These are phyloP conservation scores for Desoria tigrina DNA, from an alignment of 2,888 invertebrate genomes.

Conservation along the genomic window DNA sequence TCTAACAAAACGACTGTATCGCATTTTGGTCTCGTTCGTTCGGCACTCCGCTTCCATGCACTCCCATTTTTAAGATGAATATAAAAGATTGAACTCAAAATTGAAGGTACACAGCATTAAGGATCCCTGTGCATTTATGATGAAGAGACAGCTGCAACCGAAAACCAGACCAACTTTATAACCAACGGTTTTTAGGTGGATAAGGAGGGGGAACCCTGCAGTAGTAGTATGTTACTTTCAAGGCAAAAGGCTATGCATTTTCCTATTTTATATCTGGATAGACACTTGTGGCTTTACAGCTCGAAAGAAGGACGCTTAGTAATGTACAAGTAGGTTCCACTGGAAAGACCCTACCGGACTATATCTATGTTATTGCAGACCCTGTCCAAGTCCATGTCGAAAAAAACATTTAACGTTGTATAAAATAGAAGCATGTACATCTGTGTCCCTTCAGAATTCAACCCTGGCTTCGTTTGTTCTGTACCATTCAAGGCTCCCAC, in stretches of 20 bases:
- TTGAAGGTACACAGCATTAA: too few species aligned
- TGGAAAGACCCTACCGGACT: not conserved
- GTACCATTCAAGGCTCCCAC: slow-evolving; percentile 38
- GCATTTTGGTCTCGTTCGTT: too few species aligned
- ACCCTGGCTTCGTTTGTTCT: slow-evolving; percentile 4
- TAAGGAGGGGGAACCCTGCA: not conserved
- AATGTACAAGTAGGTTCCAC: not conserved
- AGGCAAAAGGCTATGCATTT: too few species aligned
- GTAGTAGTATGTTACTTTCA: too few species aligned
- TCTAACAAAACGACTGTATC: too few species aligned
- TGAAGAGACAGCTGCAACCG: slow-evolving; percentile 10
- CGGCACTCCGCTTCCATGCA: too few species aligned
- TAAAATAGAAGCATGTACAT: slow-evolving; percentile 8
- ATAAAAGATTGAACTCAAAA: too few species aligned
- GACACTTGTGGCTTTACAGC: slow-evolving; percentile 10
- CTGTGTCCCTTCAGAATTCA: slow-evolving; percentile 17
- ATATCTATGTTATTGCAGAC: too few species aligned
- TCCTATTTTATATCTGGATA: not conserved
- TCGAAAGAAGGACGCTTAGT: not conserved
- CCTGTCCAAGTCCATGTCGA: slow-evolving; percentile 3
- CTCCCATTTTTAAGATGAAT: too few species aligned
- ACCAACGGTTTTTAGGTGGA: slow-evolving; percentile 12
- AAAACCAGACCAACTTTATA: not conserved
- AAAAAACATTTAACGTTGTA: slow-evolving; percentile 17
- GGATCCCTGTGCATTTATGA: too few species aligned